Conservation (phyloP, 2,888 invertebrate species). For the Tetramorium bicarinatum region DNA sequence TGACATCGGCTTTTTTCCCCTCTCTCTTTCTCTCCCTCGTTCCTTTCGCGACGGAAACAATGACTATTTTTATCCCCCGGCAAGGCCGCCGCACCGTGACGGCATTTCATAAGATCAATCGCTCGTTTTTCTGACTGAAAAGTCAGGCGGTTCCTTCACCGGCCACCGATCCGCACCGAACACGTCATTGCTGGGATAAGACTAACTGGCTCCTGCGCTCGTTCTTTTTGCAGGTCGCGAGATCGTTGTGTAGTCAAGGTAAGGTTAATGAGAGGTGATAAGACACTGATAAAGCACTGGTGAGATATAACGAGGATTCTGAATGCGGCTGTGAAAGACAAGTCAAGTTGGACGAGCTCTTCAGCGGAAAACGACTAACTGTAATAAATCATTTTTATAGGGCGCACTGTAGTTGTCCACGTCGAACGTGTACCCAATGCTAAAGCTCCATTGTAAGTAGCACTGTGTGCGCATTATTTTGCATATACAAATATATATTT, state of each 20-base stretch:
- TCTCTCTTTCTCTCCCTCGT: conserved; percentile 5
- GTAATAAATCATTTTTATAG: conserved; percentile 76
- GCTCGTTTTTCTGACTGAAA: conserved; percentile 35
- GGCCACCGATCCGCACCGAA: no score
- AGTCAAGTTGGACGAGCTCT: conserved; percentile 55
- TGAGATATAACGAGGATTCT: conserved; percentile 63
- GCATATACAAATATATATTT: not conserved
- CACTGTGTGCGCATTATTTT: not conserved
- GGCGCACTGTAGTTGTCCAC: conserved; percentile 78
- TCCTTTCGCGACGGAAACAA: conserved; percentile 27
- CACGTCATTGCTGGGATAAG: not conserved
- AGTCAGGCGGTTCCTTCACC: not conserved
- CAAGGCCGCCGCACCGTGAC: not conserved
- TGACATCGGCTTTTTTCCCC: not conserved
- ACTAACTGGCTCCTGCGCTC: not conserved
- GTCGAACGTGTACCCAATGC: conserved; percentile 75
- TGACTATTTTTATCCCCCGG: conserved; percentile 68
- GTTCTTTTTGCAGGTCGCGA: conserved; percentile 78
- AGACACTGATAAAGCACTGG: conserved; percentile 22
- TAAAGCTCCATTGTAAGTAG: conserved; percentile 78
- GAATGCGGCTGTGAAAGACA: conserved; percentile 61
- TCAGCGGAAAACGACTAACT: conserved; percentile 63
- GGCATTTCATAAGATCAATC: conserved; percentile 36
- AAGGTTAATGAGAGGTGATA: conserved; percentile 61
- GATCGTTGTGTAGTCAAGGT: conserved; percentile 78